These are phyloP conservation scores for Drosophila quasianomalipes DNA, from an alignment of 2,888 invertebrate genomes.

Conservation along the genomic window DNA sequence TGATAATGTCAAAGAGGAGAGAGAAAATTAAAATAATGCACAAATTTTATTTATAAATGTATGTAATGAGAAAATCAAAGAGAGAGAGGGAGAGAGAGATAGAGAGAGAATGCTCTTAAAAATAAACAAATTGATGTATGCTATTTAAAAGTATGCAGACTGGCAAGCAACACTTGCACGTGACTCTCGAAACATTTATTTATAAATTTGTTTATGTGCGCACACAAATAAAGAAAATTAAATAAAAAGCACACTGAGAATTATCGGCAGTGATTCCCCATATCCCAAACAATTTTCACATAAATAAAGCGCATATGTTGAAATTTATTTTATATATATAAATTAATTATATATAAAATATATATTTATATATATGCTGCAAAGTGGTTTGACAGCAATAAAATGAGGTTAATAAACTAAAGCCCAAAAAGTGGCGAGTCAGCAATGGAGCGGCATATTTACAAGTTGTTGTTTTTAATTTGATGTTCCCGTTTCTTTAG, in stretches of 20 bases:
- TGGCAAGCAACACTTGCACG: conserved; percentile 23
- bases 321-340: conserved; percentile 10
- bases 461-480: conserved; percentile 66
- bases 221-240: neutral
- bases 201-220: conserved; percentile 23
- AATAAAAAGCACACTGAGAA: neutral
- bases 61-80: neutral
- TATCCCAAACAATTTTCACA: conserved; percentile 6
- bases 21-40: neutral
- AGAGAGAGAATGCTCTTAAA: neutral
- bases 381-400: conserved; percentile 19
- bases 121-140: neutral
- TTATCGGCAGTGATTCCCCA: neutral
- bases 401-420: conserved; percentile 74
- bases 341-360: conserved; percentile 1
- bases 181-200: conserved; percentile 30
- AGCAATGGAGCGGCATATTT: conserved; percentile 70
- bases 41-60: conserved; percentile 5
- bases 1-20: neutral
- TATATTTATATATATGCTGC: neutral
- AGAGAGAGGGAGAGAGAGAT: no score
- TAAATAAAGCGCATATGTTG: conserved; percentile 17
- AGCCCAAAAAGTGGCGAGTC: conserved; percentile 50
- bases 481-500: conserved; percentile 29
- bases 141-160: conserved; percentile 11